Conservation (phyloP, 1,140 invertebrate genomes). For the Leptopilina clavipes region DNA sequence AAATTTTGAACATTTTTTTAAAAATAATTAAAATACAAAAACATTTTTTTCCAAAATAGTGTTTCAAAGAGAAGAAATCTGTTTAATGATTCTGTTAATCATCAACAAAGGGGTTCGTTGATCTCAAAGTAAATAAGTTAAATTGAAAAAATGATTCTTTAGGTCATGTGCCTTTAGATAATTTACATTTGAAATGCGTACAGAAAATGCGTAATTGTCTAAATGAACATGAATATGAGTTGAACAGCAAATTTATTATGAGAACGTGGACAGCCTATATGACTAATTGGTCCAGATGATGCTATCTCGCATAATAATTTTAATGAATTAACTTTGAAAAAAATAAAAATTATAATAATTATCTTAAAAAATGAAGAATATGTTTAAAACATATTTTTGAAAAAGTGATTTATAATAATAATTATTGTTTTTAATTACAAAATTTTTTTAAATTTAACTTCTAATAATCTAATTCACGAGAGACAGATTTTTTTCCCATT, state of each 20-base stretch:
- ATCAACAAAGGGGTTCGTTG: background rate
- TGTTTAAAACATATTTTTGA: too few relatives aligned
- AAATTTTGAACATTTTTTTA: too few relatives aligned
- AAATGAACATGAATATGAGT: background rate
- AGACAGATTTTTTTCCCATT: too few relatives aligned
- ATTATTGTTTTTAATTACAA: background rate
- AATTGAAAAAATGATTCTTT: conserved; percentile 16
- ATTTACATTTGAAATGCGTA: conserved; percentile 2
- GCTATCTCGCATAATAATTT: background rate
- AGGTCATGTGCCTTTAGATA: conserved; percentile 3
- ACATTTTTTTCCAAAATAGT: background rate
- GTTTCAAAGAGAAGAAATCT: background rate
- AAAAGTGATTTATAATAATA: too few relatives aligned
- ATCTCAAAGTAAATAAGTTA: conserved; percentile 14
- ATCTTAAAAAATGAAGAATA: too few relatives aligned
- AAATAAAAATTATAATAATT: too few relatives aligned
- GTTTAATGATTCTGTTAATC: background rate
- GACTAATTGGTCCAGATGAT: conserved; percentile 24
- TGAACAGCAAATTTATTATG: conserved; percentile 1
- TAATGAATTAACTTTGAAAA: background rate
- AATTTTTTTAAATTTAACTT: background rate
- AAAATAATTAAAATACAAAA: too few relatives aligned
- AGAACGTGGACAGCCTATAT: background rate
- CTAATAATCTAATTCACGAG: background rate
- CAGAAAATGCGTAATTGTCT: conserved; percentile 17